phyloP scores from a whole-genome alignment of 2,113 vertebrate genomes.

The Macquaria ambigua region DNA sequence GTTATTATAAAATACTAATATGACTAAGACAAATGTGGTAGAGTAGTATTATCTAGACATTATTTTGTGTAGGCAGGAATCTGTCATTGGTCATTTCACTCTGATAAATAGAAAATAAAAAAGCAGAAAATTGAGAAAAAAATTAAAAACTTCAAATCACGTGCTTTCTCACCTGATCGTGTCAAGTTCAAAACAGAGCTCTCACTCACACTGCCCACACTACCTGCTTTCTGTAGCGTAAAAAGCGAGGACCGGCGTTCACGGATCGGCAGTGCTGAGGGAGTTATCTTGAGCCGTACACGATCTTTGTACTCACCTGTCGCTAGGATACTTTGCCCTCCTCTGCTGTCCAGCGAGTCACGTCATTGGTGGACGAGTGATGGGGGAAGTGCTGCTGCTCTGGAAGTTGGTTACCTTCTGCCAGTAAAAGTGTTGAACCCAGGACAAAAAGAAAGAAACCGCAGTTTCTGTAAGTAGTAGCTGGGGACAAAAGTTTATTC shows the following conservation, averaged over 20 bases:
- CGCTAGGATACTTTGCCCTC: constrained; percentile 77
- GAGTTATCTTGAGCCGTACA: neutral
- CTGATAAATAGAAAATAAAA: neutral
- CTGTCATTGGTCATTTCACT: neutral
- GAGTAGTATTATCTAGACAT: neutral
- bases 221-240: neutral
- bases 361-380: constrained; percentile 73
- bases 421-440: neutral
- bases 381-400: constrained; percentile 67
- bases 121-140: neutral
- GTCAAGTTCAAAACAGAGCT: neutral
- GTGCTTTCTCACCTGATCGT: constrained; percentile 46
- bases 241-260: neutral
- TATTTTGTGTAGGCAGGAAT: neutral
- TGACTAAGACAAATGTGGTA: neutral
- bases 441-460: neutral
- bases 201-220: neutral
- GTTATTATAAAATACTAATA: neutral
- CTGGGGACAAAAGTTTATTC: neutral
- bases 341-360: constrained; percentile 27
- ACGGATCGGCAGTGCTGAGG: neutral
- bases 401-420: constrained; percentile 57
- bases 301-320: constrained; percentile 78
- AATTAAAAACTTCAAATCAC: constrained; percentile 17
- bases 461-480: neutral